Percentiles rank a stretch among this genome's conserved stretches.
Conservation (phyloP, 2,113 vertebrate species). For the Onychostoma macrolepis region DNA sequence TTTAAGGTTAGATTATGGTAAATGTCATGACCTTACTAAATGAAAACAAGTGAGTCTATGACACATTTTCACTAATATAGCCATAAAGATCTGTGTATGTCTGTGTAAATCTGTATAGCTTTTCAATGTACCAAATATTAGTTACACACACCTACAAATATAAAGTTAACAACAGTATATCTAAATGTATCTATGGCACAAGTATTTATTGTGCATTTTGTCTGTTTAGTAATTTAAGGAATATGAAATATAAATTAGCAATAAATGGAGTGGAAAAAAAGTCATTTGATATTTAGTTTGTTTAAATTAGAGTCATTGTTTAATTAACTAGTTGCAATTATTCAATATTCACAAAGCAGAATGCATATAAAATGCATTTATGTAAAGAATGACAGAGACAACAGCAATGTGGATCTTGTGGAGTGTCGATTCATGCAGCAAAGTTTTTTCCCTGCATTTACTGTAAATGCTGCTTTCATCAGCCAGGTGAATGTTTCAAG, state of each 20-base stretch:
- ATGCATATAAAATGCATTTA: neutral
- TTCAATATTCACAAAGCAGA: neutral
- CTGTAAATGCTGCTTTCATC: neutral
- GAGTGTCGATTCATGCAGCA: neutral
- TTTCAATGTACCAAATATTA: neutral
- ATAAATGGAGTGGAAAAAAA: too few relatives aligned
- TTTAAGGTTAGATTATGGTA: neutral
- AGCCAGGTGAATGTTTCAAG: constrained; percentile 10
- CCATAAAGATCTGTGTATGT: neutral
- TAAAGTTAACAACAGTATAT: neutral
- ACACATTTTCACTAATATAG: neutral
- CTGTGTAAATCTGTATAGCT: neutral
- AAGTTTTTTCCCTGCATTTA: neutral
- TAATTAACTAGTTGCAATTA: neutral
- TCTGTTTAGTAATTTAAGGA: neutral
- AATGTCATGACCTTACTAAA: neutral
- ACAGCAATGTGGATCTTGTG: neutral
- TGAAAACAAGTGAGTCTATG: neutral
- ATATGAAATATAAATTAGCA: neutral
- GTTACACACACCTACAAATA: neutral
- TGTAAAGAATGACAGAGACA: neutral
- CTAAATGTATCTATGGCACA: neutral
- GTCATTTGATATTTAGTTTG: neutral
- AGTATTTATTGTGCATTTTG: neutral
- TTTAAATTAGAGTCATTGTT: neutral